A percentile compares a stretch with the other conserved stretches of the same genome.
These are phyloP conservation scores for Stegophylla sp. DNA, from an alignment of 2,888 invertebrate species.

Conservation along the genomic window DNA sequence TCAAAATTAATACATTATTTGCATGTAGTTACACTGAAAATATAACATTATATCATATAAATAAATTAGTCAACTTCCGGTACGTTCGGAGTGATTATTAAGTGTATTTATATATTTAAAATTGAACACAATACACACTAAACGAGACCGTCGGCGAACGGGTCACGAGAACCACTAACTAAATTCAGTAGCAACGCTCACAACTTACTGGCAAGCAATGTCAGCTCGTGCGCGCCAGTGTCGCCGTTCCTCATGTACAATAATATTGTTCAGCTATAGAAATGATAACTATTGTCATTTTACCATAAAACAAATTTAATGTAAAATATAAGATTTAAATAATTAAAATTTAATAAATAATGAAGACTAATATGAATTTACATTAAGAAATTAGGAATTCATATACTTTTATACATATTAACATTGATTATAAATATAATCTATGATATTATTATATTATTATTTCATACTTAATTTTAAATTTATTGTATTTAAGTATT, in stretches of 20 bases:
- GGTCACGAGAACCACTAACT: slow-evolving; percentile 51
- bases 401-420: too few species aligned
- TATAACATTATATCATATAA: not conserved
- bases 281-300: not conserved
- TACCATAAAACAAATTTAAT: too few species aligned
- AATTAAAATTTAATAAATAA: too few species aligned
- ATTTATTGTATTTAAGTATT: too few species aligned
- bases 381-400: too few species aligned
- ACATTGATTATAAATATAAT: too few species aligned
- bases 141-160: not conserved
- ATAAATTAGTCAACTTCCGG: not conserved
- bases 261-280: slow-evolving; percentile 33
- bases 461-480: too few species aligned
- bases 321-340: too few species aligned
- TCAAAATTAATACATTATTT: not conserved
- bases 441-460: too few species aligned
- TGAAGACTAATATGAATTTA: too few species aligned
- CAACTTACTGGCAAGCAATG: slow-evolving; percentile 15
- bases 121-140: not conserved
- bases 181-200: slow-evolving; percentile 57
- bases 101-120: not conserved
- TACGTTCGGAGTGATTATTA: not conserved
- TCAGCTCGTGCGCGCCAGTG: slow-evolving; percentile 29
- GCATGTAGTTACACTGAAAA: not conserved
- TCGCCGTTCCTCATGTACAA: slow-evolving; percentile 39